These are phyloP conservation scores for Mungos mungo DNA, from an alignment of 2,113 vertebrate species.

Conservation along the genomic window DNA sequence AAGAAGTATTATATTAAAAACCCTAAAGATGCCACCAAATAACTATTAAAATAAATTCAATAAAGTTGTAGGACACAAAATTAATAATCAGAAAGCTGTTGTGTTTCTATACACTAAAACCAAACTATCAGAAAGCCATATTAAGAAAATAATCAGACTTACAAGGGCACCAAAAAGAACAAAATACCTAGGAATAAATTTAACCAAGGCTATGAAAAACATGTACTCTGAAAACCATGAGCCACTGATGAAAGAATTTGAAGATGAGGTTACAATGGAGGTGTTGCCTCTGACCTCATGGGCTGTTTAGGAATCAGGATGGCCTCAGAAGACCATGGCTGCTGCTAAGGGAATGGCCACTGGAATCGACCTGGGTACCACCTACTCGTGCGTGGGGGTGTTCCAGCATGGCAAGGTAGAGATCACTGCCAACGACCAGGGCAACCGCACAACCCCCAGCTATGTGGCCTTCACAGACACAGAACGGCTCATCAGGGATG, in stretches of 20 bases:
- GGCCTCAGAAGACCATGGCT: too few relatives aligned
- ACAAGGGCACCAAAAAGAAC: not conserved
- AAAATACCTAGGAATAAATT: not conserved
- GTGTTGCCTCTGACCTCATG: slow-evolving; percentile 32
- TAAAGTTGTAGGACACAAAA: not conserved
- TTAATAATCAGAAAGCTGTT: not conserved
- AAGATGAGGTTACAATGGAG: slow-evolving; percentile 65
- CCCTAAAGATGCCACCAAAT: not conserved
- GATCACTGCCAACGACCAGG: too few relatives aligned
- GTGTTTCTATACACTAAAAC: not conserved
- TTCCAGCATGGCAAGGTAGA: too few relatives aligned
- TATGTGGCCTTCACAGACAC: too few relatives aligned
- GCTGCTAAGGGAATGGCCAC: too few relatives aligned
- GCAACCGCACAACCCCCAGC: too few relatives aligned
- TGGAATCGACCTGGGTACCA: too few relatives aligned
- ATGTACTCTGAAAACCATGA: not conserved
- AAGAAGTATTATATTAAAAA: not conserved
- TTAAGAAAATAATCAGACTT: not conserved
- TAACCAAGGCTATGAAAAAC: not conserved
- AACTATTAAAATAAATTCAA: not conserved
- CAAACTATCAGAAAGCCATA: not conserved
- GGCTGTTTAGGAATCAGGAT: not conserved
- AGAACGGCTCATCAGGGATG: too few relatives aligned
- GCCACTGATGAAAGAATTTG: not conserved
- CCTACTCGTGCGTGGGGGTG: too few relatives aligned